A percentile compares a stretch with the other conserved stretches of the same genome.
Evolutionary conservation across 2,888 invertebrate genomes (phyloP).

Genomic region (Aphrophora alni): DNA sequence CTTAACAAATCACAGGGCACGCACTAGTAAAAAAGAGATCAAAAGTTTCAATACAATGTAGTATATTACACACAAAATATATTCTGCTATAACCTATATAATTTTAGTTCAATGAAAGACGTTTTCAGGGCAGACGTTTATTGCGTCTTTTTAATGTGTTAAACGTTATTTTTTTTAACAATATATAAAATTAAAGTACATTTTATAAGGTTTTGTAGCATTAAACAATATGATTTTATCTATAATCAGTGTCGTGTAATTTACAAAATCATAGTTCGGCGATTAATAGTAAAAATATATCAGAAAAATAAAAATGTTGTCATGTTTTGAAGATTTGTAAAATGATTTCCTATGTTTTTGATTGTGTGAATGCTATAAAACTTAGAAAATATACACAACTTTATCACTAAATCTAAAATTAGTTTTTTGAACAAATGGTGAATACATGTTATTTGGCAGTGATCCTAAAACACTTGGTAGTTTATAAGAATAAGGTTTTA

Average conservation of each 20-base stretch:
- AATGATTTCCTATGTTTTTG: too few relatives aligned
- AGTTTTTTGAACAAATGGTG: not conserved
- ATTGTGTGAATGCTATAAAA: not conserved
- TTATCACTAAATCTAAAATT: not conserved
- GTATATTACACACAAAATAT: slow-evolving; percentile 13
- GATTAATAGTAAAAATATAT: too few relatives aligned
- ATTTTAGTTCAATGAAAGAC: slow-evolving; percentile 7
- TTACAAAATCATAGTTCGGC: too few relatives aligned
- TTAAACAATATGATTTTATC: not conserved
- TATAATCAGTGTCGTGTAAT: too few relatives aligned
- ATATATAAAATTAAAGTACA: slow-evolving; percentile 2
- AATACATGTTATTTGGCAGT: not conserved
- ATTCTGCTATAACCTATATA: slow-evolving; percentile 2
- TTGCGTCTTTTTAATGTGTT: not conserved
- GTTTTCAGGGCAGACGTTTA: not conserved
- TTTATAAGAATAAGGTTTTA: not conserved
- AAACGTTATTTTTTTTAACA: not conserved
- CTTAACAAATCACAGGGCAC: slow-evolving; percentile 9
- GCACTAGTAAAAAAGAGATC: slow-evolving; percentile 35
- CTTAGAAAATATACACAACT: not conserved
- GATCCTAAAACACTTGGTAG: not conserved
- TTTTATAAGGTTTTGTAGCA: not conserved
- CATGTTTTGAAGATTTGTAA: too few relatives aligned
- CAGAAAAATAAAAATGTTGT: too few relatives aligned
- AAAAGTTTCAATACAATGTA: slow-evolving; percentile 23